These are phyloP conservation scores for Cryptophagus acutangulus DNA, from an alignment of 2,888 invertebrate species.

Conservation along the genomic window DNA sequence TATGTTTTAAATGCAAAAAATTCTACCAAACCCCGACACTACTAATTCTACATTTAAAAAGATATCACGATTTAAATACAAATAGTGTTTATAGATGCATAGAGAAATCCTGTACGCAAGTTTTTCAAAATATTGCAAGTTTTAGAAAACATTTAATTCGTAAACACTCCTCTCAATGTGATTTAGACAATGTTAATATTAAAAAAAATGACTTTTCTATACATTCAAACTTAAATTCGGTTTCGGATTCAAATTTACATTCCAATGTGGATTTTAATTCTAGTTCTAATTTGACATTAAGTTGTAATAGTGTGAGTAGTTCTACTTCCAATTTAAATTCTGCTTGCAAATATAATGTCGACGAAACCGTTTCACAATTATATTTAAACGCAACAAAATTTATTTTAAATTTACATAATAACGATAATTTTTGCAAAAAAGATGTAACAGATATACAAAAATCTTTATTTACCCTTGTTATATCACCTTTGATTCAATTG, in stretches of 20 bases:
- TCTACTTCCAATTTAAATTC: not conserved
- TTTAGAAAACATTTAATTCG: conserved; percentile 10
- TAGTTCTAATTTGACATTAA: not conserved
- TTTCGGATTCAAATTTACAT: conserved; percentile 1
- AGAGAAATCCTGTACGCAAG: conserved; percentile 8
- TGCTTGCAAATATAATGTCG: not conserved
- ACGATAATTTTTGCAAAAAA: conserved; percentile 11
- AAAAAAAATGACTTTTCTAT: not conserved
- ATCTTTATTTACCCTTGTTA: not conserved
- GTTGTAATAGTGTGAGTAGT: not conserved
- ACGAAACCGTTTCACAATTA: conserved; percentile 1
- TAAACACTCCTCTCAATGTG: conserved; percentile 7
- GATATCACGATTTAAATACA: conserved; percentile 1
- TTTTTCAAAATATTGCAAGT: conserved; percentile 8
- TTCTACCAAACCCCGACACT: not conserved
- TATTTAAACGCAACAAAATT: conserved; percentile 4
- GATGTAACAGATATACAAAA: conserved; percentile 12
- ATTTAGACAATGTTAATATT: not conserved
- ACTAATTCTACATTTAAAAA: conserved; percentile 1
- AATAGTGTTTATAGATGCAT: not conserved
- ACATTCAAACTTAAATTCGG: not conserved
- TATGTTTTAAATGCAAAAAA: conserved; percentile 1
- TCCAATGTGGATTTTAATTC: conserved; percentile 1
- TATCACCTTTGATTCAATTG: not conserved
- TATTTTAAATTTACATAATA: conserved; percentile 10